Evolutionary conservation across 2,888 invertebrate species (phyloP).

Genomic region (Acanthococcus lagerstroemiae): DNA sequence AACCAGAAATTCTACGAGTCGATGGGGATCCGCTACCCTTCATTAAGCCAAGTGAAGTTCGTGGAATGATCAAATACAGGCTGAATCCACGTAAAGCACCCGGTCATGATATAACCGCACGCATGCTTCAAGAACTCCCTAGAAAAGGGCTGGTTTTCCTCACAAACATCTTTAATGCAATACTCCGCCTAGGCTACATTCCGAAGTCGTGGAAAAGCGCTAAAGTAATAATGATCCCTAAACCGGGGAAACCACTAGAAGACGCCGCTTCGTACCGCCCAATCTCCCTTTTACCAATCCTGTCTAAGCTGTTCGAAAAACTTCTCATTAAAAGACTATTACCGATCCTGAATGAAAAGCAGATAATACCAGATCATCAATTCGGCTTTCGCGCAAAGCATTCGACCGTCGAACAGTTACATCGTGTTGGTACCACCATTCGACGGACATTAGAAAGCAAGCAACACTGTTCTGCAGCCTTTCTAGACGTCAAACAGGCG

Average conservation of each 20-base stretch:
- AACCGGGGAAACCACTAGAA: slow-evolving; percentile 20
- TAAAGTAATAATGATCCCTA: slow-evolving; percentile 20
- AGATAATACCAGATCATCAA: too few relatives aligned
- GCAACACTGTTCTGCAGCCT: slow-evolving; percentile 11
- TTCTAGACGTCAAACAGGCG: too few relatives aligned
- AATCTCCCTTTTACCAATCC: slow-evolving; percentile 21
- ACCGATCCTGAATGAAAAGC: slow-evolving; percentile 4
- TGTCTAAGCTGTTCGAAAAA: slow-evolving; percentile 28
- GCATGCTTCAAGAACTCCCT: slow-evolving; percentile 36
- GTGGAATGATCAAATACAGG: too few relatives aligned
- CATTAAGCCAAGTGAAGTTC: too few relatives aligned
- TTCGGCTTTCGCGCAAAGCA: slow-evolving; percentile 8
- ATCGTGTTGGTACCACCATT: slow-evolving; percentile 11
- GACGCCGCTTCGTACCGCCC: slow-evolving; percentile 20
- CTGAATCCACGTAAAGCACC: slow-evolving; percentile 32
- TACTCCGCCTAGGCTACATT: slow-evolving; percentile 34
- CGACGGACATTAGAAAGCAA: slow-evolving; percentile 8
- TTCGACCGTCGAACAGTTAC: slow-evolving; percentile 7
- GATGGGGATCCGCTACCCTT: too few relatives aligned
- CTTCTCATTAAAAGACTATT: slow-evolving; percentile 18
- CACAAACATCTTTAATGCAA: too few relatives aligned
- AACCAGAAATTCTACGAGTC: too few relatives aligned
- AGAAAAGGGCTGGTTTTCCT: slow-evolving; percentile 34
- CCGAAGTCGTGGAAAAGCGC: slow-evolving; percentile 36
- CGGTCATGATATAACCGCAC: slow-evolving; percentile 34